A percentile compares a stretch with the other conserved stretches of the same genome.
Evolutionary conservation across 2,888 invertebrate genomes (phyloP).

Genomic region (Agrilus biguttatus): DNA sequence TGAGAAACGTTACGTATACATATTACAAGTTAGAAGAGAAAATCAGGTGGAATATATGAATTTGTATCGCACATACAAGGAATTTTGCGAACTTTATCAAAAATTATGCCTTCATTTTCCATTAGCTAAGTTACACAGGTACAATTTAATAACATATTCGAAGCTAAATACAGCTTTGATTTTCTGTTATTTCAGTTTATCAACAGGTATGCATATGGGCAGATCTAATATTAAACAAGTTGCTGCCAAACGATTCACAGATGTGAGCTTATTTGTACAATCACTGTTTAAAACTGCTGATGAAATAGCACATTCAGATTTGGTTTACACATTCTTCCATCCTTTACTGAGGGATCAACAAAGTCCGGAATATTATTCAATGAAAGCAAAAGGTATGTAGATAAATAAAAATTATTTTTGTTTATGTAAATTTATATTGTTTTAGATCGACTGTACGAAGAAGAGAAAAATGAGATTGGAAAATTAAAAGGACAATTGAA

Average conservation of each 20-base stretch:
- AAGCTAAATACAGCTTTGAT: background rate
- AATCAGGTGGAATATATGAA: constrained; percentile 76
- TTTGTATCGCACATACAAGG: constrained; percentile 88
- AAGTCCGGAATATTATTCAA: constrained; percentile 65
- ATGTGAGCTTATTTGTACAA: constrained; percentile 77
- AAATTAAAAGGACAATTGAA: constrained; percentile 59
- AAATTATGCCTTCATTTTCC: constrained; percentile 88
- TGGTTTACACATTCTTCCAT: constrained; percentile 98
- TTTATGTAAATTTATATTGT: constrained; percentile 5
- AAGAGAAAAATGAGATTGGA: constrained; percentile 22
- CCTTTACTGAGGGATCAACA: constrained; percentile 89
- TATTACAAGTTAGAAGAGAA: constrained; percentile 68
- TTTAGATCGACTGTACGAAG: constrained; percentile 17
- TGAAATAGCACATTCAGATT: constrained; percentile 89
- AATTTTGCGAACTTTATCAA: constrained; percentile 92
- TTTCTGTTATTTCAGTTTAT: constrained; percentile 39
- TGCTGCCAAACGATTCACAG: constrained; percentile 80
- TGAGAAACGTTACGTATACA: constrained; percentile 94
- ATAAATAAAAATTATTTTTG: constrained; percentile 1
- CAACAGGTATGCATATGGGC: constrained; percentile 68
- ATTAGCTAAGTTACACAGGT: constrained; percentile 81
- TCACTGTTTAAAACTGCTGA: constrained; percentile 77
- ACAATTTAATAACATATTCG: constrained; percentile 19
- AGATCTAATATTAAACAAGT: constrained; percentile 91
- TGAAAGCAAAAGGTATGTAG: constrained; percentile 56